Conservation (phyloP, 2,888 invertebrate genomes). For the Agrotis segetum region DNA sequence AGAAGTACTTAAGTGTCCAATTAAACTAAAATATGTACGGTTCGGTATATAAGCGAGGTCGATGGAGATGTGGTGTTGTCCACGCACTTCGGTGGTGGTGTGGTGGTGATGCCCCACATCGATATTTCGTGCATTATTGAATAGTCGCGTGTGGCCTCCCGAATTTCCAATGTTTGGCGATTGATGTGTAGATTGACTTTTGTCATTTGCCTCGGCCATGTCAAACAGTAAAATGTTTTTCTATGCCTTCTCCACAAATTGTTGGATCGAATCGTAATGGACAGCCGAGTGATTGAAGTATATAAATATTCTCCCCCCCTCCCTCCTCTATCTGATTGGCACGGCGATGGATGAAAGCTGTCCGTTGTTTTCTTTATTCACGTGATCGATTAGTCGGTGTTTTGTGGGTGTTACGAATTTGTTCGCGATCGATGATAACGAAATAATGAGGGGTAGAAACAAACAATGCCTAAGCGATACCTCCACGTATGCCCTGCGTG, state of each 20-base stretch:
- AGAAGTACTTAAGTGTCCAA: slow-evolving; percentile 26
- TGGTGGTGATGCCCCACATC: slow-evolving; percentile 88
- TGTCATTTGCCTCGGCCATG: slow-evolving; percentile 90
- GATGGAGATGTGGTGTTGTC: slow-evolving; percentile 74
- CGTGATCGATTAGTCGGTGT: slow-evolving; percentile 68
- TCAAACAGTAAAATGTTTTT: slow-evolving; percentile 90
- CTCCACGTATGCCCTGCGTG: slow-evolving; percentile 24
- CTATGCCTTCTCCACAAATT: slow-evolving; percentile 86
- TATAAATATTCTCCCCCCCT: slow-evolving; percentile 70
- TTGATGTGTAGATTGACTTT: slow-evolving; percentile 91
- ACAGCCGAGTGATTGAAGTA: slow-evolving; percentile 84
- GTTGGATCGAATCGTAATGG: slow-evolving; percentile 85
- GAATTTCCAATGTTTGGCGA: slow-evolving; percentile 91
- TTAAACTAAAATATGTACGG: slow-evolving; percentile 63
- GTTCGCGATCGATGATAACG: slow-evolving; percentile 63
- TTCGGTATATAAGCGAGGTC: slow-evolving; percentile 70
- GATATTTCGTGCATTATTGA: slow-evolving; percentile 90
- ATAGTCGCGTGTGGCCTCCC: slow-evolving; percentile 89
- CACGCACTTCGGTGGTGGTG: slow-evolving; percentile 74
- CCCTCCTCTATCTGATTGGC: slow-evolving; percentile 83
- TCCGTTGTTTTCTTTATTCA: slow-evolving; percentile 78
- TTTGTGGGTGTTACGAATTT: slow-evolving; percentile 61
- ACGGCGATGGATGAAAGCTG: slow-evolving; percentile 85
- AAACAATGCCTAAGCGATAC: slow-evolving; percentile 43
- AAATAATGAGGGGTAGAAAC: slow-evolving; percentile 57